Conservation (phyloP, 2,113 vertebrate genomes). For the Dasyprocta punctata region DNA sequence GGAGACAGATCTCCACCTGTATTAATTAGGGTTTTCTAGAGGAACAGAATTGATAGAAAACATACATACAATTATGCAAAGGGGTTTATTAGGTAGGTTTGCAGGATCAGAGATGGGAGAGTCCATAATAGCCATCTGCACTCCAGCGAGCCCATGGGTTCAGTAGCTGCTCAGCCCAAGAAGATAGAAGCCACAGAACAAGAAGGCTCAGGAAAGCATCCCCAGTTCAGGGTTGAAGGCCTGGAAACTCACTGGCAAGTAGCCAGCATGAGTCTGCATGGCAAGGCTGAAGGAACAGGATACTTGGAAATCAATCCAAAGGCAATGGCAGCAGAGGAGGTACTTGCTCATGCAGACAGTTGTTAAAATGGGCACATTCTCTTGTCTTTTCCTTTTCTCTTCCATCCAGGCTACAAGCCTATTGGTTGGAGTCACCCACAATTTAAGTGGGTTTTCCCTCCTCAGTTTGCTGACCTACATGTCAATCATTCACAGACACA, state of each 20-base stretch:
- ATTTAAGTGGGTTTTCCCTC: not conserved
- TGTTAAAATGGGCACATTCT: not conserved
- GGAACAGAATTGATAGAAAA: not conserved
- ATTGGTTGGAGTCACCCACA: not conserved
- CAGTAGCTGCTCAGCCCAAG: not conserved
- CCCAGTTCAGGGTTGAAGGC: not conserved
- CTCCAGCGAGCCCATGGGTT: not conserved
- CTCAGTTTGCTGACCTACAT: not conserved
- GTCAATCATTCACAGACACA: not conserved
- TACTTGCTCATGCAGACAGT: not conserved
- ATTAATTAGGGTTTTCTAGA: not conserved
- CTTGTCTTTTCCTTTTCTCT: not conserved
- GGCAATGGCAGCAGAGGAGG: not conserved
- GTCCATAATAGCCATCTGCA: not conserved
- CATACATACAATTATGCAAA: not conserved
- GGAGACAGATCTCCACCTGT: not conserved
- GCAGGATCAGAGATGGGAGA: not conserved
- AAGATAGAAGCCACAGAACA: not conserved
- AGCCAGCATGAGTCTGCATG: not conserved
- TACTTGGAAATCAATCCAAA: not conserved
- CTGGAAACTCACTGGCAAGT: not conserved
- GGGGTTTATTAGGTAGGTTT: not conserved
- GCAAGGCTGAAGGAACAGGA: not conserved
- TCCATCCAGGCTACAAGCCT: not conserved
- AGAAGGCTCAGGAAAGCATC: not conserved